A percentile compares a stretch with the other conserved stretches of the same genome.
Evolutionary conservation across 2,797 vertebrate species (phyloP).

Genomic region (Moxostoma hubbsi): DNA sequence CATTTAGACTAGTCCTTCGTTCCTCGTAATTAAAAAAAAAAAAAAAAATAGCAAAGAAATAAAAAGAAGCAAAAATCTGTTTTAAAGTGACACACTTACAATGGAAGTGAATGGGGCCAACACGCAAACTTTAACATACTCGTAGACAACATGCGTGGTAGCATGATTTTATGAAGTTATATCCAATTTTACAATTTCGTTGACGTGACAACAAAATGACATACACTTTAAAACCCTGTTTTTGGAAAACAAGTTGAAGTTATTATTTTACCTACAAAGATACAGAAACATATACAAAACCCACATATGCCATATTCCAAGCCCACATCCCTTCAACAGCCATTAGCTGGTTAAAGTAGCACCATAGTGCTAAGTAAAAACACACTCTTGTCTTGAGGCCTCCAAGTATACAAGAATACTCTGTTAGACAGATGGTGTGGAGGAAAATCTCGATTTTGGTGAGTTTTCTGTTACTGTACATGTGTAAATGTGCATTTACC

Average conservation of each 20-base stretch:
- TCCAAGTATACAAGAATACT: constrained; percentile 35
- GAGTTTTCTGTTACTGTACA: background rate
- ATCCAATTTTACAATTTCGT: too few species aligned
- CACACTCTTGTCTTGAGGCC: constrained; percentile 18
- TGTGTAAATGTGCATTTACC: constrained; percentile 4
- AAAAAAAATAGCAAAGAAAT: too few species aligned
- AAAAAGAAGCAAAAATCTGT: too few species aligned
- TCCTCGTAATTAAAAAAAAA: too few species aligned
- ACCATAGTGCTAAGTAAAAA: constrained; percentile 46
- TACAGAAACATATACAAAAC: constrained; percentile 19
- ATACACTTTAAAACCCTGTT: background rate
- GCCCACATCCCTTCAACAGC: constrained; percentile 50
- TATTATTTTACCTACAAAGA: constrained; percentile 13
- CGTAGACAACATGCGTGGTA: too few species aligned
- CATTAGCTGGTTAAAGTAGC: constrained; percentile 53
- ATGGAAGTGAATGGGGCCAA: too few species aligned
- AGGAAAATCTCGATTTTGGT: background rate
- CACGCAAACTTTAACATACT: too few species aligned
- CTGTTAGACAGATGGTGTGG: constrained; percentile 45
- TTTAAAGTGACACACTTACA: too few species aligned
- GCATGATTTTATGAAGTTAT: too few species aligned
- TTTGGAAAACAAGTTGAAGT: background rate
- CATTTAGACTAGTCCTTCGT: too few species aligned
- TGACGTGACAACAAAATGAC: too few species aligned
- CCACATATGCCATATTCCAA: constrained; percentile 12